Evolutionary conservation across 2,888 invertebrate genomes (phyloP).

Genomic region (Mythimna pallens): DNA sequence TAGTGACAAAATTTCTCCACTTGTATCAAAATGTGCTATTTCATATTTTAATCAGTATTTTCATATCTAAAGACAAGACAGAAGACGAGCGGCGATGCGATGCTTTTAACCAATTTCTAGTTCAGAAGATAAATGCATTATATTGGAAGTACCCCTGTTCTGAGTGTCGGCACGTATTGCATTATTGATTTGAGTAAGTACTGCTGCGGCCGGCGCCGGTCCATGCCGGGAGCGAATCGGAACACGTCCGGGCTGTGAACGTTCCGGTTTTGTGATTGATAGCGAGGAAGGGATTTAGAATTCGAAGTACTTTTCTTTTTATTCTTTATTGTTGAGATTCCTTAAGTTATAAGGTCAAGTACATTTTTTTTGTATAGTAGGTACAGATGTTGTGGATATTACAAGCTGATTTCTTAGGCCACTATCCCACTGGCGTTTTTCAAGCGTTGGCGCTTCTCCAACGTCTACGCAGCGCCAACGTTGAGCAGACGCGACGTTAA

Average conservation of each 20-base stretch:
- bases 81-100: background rate
- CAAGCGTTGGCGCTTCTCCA: too few relatives aligned
- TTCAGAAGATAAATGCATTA: slow-evolving; percentile 38
- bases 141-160: slow-evolving; percentile 1
- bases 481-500: too few relatives aligned
- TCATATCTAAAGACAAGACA: background rate
- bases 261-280: slow-evolving; percentile 46
- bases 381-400: background rate
- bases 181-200: slow-evolving; percentile 58
- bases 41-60: background rate
- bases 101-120: slow-evolving; percentile 34
- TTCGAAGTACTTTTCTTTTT: background rate
- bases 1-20: too few relatives aligned
- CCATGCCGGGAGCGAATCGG: slow-evolving; percentile 15
- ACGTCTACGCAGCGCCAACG: too few relatives aligned
- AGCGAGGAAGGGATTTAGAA: slow-evolving; percentile 15
- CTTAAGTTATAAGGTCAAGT: background rate
- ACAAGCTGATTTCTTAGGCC: too few relatives aligned
- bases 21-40: background rate
- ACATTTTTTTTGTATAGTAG: too few relatives aligned
- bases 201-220: slow-evolving; percentile 24
- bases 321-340: background rate
- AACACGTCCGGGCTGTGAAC: slow-evolving; percentile 27
- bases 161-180: slow-evolving; percentile 53
- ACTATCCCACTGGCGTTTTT: too few relatives aligned